Conservation (phyloP, 2,888 invertebrate genomes). For the Acleris emargana region DNA sequence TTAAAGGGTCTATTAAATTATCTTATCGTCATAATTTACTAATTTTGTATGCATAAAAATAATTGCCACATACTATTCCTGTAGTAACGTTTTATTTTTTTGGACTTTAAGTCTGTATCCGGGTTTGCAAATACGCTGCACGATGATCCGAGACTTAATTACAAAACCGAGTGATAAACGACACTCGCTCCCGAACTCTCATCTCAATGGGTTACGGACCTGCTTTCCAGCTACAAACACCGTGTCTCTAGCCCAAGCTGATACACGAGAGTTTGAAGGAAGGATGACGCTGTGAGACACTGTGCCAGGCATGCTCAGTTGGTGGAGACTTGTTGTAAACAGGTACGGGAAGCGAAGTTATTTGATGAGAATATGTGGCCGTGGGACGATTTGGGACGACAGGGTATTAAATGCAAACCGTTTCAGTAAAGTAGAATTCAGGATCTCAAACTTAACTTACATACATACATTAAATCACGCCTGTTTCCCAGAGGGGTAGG, state of each 20-base stretch:
- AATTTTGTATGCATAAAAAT: too few species aligned
- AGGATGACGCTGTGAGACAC: not conserved
- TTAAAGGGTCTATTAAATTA: too few species aligned
- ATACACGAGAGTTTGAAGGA: not conserved
- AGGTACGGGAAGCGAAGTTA: too few species aligned
- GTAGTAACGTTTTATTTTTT: not conserved
- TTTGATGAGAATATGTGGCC: too few species aligned
- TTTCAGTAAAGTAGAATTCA: too few species aligned
- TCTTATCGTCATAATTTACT: too few species aligned
- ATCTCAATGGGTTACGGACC: slow-evolving; percentile 1
- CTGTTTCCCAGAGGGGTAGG: too few species aligned
- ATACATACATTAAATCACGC: too few species aligned
- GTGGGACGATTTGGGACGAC: too few species aligned
- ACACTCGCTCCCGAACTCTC: slow-evolving; percentile 15
- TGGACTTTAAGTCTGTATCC: not conserved
- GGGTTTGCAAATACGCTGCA: slow-evolving; percentile 13
- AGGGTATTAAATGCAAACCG: too few species aligned
- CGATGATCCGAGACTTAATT: slow-evolving; percentile 34
- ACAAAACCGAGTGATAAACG: slow-evolving; percentile 28
- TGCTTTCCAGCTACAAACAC: slow-evolving; percentile 1
- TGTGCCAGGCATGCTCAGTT: not conserved
- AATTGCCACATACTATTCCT: too few species aligned
- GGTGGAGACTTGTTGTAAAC: not conserved
- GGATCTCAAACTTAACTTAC: too few species aligned
- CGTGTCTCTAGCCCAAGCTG: not conserved